Percentiles rank a stretch among this genome's conserved stretches.
Conservation (phyloP, 2,888 invertebrate species). For the Tachystola acroxantha region DNA sequence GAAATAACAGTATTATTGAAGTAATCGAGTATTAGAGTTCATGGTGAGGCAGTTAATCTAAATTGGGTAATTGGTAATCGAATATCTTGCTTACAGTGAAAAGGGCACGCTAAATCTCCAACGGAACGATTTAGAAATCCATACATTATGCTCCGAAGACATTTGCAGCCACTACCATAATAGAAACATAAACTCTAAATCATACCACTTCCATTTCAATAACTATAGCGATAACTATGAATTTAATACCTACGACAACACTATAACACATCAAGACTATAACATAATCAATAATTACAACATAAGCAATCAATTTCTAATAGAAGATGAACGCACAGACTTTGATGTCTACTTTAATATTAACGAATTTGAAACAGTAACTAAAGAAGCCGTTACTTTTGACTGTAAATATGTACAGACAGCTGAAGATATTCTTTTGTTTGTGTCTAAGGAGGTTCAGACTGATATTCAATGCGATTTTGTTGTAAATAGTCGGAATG, state of each 20-base stretch:
- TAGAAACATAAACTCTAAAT: conserved; percentile 19
- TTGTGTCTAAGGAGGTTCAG: neutral
- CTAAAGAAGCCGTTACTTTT: conserved; percentile 1
- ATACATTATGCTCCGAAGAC: conserved; percentile 47
- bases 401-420: neutral
- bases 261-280: too few species aligned
- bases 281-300: too few species aligned
- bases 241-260: too few species aligned
- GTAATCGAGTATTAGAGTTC: too few species aligned
- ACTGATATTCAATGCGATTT: neutral
- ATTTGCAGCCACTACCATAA: conserved; percentile 29
- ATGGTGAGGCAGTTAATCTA: too few species aligned
- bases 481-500: neutral
- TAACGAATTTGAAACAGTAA: neutral
- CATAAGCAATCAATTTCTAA: conserved; percentile 25
- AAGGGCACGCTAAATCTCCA: conserved; percentile 53
- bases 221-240: conserved; percentile 17
- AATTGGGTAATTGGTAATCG: too few species aligned
- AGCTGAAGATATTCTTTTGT: neutral
- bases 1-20: too few species aligned
- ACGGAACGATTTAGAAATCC: conserved; percentile 36
- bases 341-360: conserved; percentile 18
- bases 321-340: conserved; percentile 23
- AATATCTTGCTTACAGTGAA: too few species aligned
- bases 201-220: conserved; percentile 20